Conservation (phyloP, 2,797 vertebrate genomes). For the Gadopsis marmoratus region DNA sequence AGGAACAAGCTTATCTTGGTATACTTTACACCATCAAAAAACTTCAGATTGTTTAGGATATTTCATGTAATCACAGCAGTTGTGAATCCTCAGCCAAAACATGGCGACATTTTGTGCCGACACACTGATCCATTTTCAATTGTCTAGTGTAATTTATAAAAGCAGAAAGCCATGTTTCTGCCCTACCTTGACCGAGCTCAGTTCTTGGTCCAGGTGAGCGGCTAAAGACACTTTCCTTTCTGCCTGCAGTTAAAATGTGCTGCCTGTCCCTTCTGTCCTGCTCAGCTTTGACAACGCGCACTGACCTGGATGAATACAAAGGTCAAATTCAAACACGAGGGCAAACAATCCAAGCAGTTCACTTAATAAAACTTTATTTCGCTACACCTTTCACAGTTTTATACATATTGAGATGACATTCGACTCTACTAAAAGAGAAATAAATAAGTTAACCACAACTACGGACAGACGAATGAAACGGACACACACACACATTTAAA, state of each 20-base stretch:
- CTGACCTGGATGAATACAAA: slow-evolving; percentile 5
- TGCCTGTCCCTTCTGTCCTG: not conserved
- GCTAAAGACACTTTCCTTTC: slow-evolving; percentile 5
- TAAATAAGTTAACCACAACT: slow-evolving; percentile 42
- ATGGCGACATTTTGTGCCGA: not conserved
- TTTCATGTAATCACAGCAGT: not conserved
- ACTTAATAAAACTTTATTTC: slow-evolving; percentile 68
- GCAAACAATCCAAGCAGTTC: not conserved
- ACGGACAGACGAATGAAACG: slow-evolving; percentile 22
- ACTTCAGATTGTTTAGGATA: not conserved
- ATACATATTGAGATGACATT: slow-evolving; percentile 39
- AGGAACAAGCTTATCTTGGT: not conserved
- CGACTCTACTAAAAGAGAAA: slow-evolving; percentile 44
- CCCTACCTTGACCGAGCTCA: slow-evolving; percentile 18
- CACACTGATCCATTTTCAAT: not conserved
- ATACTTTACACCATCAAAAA: not conserved
- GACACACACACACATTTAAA: slow-evolving; percentile 32
- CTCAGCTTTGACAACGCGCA: not conserved
- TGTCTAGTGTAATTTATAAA: not conserved
- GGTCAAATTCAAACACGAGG: slow-evolving; percentile 2
- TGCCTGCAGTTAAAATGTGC: slow-evolving; percentile 1
- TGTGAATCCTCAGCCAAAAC: not conserved
- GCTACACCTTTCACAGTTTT: slow-evolving; percentile 61
- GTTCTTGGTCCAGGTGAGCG: slow-evolving; percentile 16
- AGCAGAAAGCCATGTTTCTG: not conserved